Percentiles rank a stretch among this genome's conserved stretches.
Conservation (phyloP, 2,797 vertebrate species). For the Gambusia yucatana region DNA sequence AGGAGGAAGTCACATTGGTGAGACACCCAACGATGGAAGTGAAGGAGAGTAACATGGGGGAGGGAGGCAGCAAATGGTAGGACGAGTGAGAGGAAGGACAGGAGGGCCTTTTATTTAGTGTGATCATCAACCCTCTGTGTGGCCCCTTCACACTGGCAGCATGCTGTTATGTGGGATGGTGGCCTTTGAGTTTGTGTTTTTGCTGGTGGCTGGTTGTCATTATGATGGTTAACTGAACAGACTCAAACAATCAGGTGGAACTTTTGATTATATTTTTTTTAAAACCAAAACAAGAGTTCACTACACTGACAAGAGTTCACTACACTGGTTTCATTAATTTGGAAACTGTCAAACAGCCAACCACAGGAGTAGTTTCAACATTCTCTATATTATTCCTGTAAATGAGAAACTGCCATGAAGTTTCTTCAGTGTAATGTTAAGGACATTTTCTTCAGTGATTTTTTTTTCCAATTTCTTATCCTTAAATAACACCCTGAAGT, state of each 20-base stretch:
- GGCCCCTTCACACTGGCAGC: constrained; percentile 49
- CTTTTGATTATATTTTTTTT: neutral
- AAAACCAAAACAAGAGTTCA: neutral
- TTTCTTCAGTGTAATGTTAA: neutral
- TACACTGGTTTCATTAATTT: neutral
- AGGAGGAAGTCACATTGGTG: constrained; percentile 55
- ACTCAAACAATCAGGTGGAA: constrained; percentile 1
- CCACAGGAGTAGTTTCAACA: neutral
- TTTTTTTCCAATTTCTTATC: neutral
- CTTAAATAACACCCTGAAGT: neutral
- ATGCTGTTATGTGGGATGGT: constrained; percentile 31
- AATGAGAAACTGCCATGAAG: neutral
- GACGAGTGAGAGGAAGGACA: constrained; percentile 37
- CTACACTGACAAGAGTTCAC: neutral
- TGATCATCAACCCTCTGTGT: constrained; percentile 57
- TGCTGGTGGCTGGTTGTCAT: constrained; percentile 9
- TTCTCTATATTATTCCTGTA: neutral
- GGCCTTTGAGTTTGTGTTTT: constrained; percentile 38
- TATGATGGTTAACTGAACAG: constrained; percentile 3
- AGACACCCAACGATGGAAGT: constrained; percentile 52
- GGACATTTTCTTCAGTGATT: neutral
- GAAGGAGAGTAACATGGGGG: constrained; percentile 25
- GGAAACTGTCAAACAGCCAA: neutral
- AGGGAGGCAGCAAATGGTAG: constrained; percentile 50
- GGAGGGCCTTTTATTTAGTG: constrained; percentile 43